Evolutionary conservation across 2,113 vertebrate species (phyloP).

Genomic region (Taxidea taxus): DNA sequence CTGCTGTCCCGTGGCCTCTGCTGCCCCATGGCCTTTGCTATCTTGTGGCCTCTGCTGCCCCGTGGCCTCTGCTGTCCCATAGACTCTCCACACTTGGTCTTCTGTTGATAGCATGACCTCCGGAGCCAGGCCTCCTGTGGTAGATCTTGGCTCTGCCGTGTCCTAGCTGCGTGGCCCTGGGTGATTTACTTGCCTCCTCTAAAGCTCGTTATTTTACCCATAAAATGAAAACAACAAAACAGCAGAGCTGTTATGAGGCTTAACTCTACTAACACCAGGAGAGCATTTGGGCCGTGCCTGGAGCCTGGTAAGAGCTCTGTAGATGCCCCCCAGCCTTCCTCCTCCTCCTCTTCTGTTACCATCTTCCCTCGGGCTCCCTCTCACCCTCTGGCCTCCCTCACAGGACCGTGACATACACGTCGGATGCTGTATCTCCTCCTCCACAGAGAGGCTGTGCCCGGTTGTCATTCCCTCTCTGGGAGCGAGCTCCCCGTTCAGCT

Average conservation of each 20-base stretch:
- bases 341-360: neutral
- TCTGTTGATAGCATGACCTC: too few species aligned
- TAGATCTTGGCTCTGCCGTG: neutral
- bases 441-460: neutral
- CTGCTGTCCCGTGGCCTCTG: neutral
- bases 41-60: neutral
- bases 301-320: neutral
- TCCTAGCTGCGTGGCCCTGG: neutral
- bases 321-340: neutral
- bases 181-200: neutral
- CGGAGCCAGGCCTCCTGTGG: neutral
- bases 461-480: neutral
- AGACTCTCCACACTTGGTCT: neutral
- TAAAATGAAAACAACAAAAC: neutral
- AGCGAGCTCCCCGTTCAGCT: rapidly evolving
- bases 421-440: neutral
- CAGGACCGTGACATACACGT: rapidly evolving
- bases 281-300: neutral
- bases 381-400: neutral
- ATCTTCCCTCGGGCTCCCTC: neutral
- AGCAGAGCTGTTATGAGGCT: neutral
- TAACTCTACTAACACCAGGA: neutral
- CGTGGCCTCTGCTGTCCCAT: neutral
- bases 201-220: neutral
- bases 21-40: neutral